Conservation (phyloP, 2,797 vertebrate species). For the Epinephelus coioides region DNA sequence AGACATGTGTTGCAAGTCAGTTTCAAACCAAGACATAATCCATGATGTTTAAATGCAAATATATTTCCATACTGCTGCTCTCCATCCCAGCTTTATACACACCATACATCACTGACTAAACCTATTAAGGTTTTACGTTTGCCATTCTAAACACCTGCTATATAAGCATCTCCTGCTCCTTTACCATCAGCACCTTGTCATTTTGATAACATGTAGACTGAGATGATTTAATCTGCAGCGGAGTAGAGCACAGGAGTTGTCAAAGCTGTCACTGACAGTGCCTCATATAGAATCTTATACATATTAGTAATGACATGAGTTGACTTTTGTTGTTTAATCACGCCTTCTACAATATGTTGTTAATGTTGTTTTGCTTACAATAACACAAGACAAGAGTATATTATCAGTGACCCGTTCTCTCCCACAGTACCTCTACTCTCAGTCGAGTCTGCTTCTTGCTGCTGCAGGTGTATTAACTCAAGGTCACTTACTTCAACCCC, state of each 20-base stretch:
- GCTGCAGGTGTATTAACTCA: slow-evolving; percentile 74
- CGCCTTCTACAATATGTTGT: neutral
- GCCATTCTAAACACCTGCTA: slow-evolving; percentile 21
- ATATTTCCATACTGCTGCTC: slow-evolving; percentile 14
- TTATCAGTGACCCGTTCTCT: slow-evolving; percentile 27
- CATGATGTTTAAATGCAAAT: slow-evolving; percentile 2
- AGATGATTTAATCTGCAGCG: slow-evolving; percentile 47
- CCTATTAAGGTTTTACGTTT: slow-evolving; percentile 29
- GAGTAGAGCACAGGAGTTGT: slow-evolving; percentile 38
- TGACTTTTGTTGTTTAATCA: slow-evolving; percentile 28
- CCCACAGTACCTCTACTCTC: slow-evolving; percentile 9
- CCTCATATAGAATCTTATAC: slow-evolving; percentile 14
- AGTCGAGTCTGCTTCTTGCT: slow-evolving; percentile 26
- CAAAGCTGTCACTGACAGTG: slow-evolving; percentile 35
- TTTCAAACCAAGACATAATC: slow-evolving; percentile 1
- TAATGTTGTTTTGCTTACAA: neutral
- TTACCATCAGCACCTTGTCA: slow-evolving; percentile 41
- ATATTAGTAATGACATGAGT: slow-evolving; percentile 15
- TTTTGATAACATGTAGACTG: slow-evolving; percentile 27
- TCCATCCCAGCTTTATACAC: neutral
- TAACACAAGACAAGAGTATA: slow-evolving; percentile 1
- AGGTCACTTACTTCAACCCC: slow-evolving; percentile 73
- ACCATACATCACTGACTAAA: slow-evolving; percentile 33
- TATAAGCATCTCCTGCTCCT: slow-evolving; percentile 15
- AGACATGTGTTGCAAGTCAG: neutral